A percentile compares a stretch with the other conserved stretches of the same genome.
phyloP scores from a whole-genome alignment of 2,888 invertebrate species.

The Melitaea athalia region DNA sequence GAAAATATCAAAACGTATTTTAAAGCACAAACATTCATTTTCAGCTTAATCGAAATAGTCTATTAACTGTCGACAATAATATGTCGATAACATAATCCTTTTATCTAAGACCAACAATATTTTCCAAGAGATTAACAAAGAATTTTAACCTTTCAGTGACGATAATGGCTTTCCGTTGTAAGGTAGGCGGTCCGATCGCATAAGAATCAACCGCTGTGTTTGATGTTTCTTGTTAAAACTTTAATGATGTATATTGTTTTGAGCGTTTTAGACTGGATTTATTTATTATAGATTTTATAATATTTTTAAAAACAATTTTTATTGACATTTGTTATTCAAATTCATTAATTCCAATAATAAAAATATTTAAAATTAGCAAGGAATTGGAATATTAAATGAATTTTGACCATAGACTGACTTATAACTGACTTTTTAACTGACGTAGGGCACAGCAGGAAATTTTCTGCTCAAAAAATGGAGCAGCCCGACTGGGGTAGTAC shows the following conservation, averaged over 20 bases:
- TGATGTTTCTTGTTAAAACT: conserved; percentile 16
- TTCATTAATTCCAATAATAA: background rate
- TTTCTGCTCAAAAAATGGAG: no score
- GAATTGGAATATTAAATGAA: no score
- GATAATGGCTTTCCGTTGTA: conserved; percentile 43
- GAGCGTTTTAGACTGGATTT: background rate
- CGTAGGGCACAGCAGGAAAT: no score
- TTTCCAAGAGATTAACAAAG: conserved; percentile 39
- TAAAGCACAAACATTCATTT: no score
- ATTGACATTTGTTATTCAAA: background rate
- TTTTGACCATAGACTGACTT: no score
- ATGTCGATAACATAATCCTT: background rate
- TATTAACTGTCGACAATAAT: background rate
- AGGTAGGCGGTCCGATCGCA: conserved; percentile 33
- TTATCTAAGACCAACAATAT: conserved; percentile 18
- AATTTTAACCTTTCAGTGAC: conserved; percentile 50
- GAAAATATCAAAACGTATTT: no score
- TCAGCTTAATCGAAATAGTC: no score
- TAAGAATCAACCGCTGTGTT: conserved; percentile 31
- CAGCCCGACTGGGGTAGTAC: no score
- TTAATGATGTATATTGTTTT: conserved; percentile 4
- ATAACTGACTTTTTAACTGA: no score
- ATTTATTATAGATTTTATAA: background rate
- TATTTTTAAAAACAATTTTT: background rate
- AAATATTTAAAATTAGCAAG: no score